phyloP scores from a whole-genome alignment of 2,888 invertebrate genomes.

The Nymphalis polychloros region DNA sequence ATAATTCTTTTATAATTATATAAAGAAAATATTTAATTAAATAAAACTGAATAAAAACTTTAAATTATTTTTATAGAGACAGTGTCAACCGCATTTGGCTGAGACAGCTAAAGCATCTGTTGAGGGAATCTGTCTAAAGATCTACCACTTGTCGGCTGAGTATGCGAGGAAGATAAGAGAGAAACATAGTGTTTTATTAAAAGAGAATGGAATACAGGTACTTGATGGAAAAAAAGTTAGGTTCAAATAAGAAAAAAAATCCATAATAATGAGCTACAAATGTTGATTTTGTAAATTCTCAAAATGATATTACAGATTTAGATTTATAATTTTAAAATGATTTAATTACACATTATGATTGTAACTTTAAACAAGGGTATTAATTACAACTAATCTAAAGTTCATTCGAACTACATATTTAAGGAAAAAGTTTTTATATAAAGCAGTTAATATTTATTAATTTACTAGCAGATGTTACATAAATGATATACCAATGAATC shows the following conservation, averaged over 20 bases:
- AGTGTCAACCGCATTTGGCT: conserved; percentile 97
- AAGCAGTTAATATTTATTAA: too few species aligned
- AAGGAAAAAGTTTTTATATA: too few species aligned
- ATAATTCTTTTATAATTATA: neutral
- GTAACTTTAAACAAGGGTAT: too few species aligned
- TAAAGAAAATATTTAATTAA: neutral
- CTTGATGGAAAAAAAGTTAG: neutral
- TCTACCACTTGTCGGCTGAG: conserved; percentile 95
- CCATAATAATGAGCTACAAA: too few species aligned
- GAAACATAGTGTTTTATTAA: conserved; percentile 91
- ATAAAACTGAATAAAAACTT: neutral
- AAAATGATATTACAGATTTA: too few species aligned
- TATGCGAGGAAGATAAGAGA: conserved; percentile 95
- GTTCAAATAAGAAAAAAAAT: neutral
- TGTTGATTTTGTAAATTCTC: too few species aligned
- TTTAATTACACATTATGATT: too few species aligned
- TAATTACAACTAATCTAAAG: too few species aligned
- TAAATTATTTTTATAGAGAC: conserved; percentile 80
- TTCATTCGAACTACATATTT: too few species aligned
- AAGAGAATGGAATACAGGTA: conserved; percentile 90
- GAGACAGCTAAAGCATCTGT: conserved; percentile 97
- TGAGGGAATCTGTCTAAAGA: conserved; percentile 96
- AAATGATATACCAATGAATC: too few species aligned
- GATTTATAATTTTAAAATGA: too few species aligned
- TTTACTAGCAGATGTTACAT: too few species aligned